Evolutionary conservation across 2,888 invertebrate genomes (phyloP).

Genomic region (Tachina grossa): DNA sequence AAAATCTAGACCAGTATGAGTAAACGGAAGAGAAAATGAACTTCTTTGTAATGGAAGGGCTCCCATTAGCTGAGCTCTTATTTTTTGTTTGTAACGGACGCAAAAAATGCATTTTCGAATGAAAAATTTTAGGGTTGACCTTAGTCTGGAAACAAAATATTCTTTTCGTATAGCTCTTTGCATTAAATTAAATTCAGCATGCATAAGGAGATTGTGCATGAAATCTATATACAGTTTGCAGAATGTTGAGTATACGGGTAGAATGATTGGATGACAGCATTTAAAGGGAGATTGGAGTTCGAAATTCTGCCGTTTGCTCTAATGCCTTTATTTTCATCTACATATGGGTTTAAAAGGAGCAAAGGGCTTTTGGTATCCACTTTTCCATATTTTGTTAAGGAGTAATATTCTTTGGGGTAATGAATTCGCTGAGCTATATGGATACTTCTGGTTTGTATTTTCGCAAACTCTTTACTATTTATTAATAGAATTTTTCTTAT

Average conservation of each 20-base stretch:
- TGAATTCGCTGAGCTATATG: not conserved
- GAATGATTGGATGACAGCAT: constrained; percentile 50
- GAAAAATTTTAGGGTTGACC: constrained; percentile 33
- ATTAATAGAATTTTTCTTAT: not conserved
- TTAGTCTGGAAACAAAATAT: constrained; percentile 46
- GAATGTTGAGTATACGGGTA: constrained; percentile 32
- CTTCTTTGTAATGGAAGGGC: too few relatives aligned
- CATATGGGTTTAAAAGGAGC: constrained; percentile 38
- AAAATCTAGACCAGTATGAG: too few relatives aligned
- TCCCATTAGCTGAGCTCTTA: constrained; percentile 52
- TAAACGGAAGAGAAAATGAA: too few relatives aligned
- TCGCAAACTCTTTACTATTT: not conserved
- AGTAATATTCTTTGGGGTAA: not conserved
- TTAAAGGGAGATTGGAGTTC: constrained; percentile 6
- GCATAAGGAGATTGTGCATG: constrained; percentile 43
- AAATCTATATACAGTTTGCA: constrained; percentile 38
- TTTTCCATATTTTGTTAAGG: not conserved
- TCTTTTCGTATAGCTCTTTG: constrained; percentile 14
- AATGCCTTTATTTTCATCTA: constrained; percentile 39
- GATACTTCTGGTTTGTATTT: not conserved
- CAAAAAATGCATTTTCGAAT: constrained; percentile 49
- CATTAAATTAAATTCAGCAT: constrained; percentile 58
- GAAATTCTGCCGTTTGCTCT: constrained; percentile 46
- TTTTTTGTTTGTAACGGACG: constrained; percentile 44
- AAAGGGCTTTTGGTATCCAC: constrained; percentile 12